Base-by-base conservation (phyloP, 2,888 invertebrate species). In the Phyllotreta striolata region DNA sequence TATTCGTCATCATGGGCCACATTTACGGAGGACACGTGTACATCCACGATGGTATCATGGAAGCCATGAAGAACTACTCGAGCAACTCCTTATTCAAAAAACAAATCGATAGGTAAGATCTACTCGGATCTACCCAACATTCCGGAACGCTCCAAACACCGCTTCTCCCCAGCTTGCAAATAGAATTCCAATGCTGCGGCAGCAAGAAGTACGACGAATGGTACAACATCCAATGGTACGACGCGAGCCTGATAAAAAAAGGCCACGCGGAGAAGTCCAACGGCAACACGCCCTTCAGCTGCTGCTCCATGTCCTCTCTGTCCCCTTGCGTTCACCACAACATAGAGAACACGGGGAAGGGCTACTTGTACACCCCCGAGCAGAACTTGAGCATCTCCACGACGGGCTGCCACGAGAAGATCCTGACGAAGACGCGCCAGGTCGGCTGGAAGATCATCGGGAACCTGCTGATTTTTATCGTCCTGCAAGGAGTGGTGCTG, bases 161-260 rank as follows among this genome's bases (percentile, higher is more conserved):
- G 6, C 7, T 47, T 6, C 37, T 14, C 14, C n/a, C 12, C 40
- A 66, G 66, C 35, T 73, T 88, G 68, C 88, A 88, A 78, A 85
- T 87, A 1, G 83, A 86, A 67, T 86, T 88, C 71, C 85, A 85
- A 63, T 88, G 88, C 76, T 88, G 88, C 73, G 88, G 88, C 0
- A 83, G 86, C 54, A 84, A 84, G 51, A 83, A 81, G 68, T 88
- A 85, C 71, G 83, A 84, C 64, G 88, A 88, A 73, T 88, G 88
- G 88, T 88, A 87, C 72, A 83, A 79, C 60, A 84, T 88, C 62
- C 82, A 84, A 0, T 88, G 88, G 88, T 84, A 82, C 77, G 82
- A 71, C 77, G 79, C 56, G 76, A 72, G 83, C 80, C 78, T 86
- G 79, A 66, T 66, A 35, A 62, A 67, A 55, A 66, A 68, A 47